Evolutionary conservation across 2,888 invertebrate species (phyloP), one percentile per base, ranked within the genome.

Genomic region (Glyphotaelius pellucidus): DNA sequence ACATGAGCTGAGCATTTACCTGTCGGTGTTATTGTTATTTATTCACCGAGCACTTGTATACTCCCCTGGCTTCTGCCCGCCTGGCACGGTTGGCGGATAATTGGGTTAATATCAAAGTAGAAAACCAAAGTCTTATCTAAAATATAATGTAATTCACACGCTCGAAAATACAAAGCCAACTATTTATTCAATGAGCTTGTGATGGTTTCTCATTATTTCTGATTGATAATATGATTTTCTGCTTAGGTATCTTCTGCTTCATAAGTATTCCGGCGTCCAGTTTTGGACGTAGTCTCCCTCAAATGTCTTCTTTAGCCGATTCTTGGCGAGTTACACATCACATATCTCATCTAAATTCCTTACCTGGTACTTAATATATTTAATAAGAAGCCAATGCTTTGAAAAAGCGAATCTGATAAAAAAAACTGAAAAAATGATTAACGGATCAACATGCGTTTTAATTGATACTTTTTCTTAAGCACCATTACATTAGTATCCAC

Each of bases 71-170:
- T 67, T 67, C 67, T 67, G 67, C 9, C 67, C 67, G 67, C 25
- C 52, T 67, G 25, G 67, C n/a, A 67, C 67, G 67, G 67, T 67
- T 25, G 9, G 67, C 7, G 67, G 67, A 67, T 67, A 67, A 67
- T 67, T 67, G n/a, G 67, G 35, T 85, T 38, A 35, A 85, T n/a
- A n/a, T 85, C 85, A 85, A 35, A 35, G 25, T 47, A 86, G 86
- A 86, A 47, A 86, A 86, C 9, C 86, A 86, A 38, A n/a, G 38
- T 25, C n/a, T 85, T 85, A n/a, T 19, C n/a, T 85, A 7, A 84
- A 84, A 47, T 86, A 42, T 67, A 67, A 67, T 30, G 47, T 86
- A 86, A 86, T 86, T 86, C 86, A 47, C 86, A 86, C 86, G 86
- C 38, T 42, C 14, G 30, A 38, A 30, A 67, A 67, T 67, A 67